phyloP scores from a whole-genome alignment of 2,113 vertebrate species.

The Psophia crepitans region DNA sequence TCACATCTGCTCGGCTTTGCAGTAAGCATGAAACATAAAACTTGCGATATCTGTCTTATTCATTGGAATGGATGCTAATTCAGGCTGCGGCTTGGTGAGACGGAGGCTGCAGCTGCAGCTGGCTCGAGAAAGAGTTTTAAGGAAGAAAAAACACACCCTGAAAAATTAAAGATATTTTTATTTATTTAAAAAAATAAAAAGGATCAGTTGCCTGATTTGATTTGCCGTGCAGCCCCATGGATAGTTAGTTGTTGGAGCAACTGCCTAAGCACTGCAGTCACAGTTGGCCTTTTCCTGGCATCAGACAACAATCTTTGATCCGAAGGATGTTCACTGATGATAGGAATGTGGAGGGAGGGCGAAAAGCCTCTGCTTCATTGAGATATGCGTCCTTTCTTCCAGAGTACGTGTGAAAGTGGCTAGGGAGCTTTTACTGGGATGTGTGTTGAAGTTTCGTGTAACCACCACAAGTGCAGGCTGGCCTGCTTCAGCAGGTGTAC shows the following conservation, averaged over 20 bases:
- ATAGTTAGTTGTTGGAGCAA: background rate
- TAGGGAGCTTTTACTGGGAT: background rate
- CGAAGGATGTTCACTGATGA: background rate
- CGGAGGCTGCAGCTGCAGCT: slow-evolving; percentile 3
- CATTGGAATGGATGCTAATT: slow-evolving; percentile 35
- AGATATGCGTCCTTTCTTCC: background rate
- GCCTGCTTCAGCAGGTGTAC: background rate
- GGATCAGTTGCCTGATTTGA: background rate
- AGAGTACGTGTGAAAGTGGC: background rate
- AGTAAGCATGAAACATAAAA: slow-evolving; percentile 26
- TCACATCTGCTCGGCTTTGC: slow-evolving; percentile 40
- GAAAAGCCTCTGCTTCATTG: background rate
- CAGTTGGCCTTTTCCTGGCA: background rate
- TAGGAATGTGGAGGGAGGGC: background rate
- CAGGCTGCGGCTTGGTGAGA: background rate
- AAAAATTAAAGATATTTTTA: background rate
- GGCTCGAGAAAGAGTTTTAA: background rate
- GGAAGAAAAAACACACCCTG: background rate
- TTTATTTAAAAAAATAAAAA: background rate
- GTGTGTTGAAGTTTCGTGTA: background rate
- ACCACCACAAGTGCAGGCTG: accelerated
- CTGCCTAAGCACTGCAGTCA: background rate
- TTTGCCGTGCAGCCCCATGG: background rate
- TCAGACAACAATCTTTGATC: background rate
- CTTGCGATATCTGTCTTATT: slow-evolving; percentile 11